These are phyloP conservation scores for Galerucella pusilla DNA, from an alignment of 2,888 invertebrate genomes.

Conservation along the genomic window DNA sequence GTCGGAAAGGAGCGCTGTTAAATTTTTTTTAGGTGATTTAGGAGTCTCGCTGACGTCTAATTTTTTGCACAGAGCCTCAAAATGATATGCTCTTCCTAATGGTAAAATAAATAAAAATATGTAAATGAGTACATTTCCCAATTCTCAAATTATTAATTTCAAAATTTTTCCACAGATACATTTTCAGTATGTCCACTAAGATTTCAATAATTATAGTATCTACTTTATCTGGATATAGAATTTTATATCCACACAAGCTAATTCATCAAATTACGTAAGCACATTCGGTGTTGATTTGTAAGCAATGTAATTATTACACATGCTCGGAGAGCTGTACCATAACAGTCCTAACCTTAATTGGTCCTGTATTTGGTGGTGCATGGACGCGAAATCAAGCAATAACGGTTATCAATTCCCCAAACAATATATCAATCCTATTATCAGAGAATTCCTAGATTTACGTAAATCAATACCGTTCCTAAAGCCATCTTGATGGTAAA, in stretches of 20 bases:
- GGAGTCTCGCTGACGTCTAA: too few species aligned
- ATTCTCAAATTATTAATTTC: too few species aligned
- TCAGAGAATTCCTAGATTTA: neutral
- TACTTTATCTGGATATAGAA: too few species aligned
- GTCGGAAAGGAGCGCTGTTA: too few species aligned
- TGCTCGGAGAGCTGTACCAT: neutral
- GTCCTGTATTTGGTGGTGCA: slow-evolving; percentile 1
- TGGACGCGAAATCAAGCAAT: neutral
- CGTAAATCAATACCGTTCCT: slow-evolving; percentile 8
- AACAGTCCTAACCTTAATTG: neutral
- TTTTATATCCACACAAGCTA: neutral
- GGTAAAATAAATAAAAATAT: too few species aligned
- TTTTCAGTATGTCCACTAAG: too few species aligned
- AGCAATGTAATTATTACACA: neutral
- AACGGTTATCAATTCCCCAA: slow-evolving; percentile 14
- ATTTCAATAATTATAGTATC: too few species aligned
- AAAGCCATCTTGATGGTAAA: neutral
- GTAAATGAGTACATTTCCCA: too few species aligned
- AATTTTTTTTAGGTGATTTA: too few species aligned
- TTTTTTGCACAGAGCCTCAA: too few species aligned
- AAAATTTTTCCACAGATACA: too few species aligned
- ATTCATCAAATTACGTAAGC: neutral
- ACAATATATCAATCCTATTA: slow-evolving; percentile 9
- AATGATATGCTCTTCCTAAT: too few species aligned
- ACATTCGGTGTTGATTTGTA: neutral